Percentiles rank a stretch among this genome's conserved stretches.
Evolutionary conservation across 92 coral and sea anemone genomes (phyloP).

Genomic region (Porites lobata): DNA sequence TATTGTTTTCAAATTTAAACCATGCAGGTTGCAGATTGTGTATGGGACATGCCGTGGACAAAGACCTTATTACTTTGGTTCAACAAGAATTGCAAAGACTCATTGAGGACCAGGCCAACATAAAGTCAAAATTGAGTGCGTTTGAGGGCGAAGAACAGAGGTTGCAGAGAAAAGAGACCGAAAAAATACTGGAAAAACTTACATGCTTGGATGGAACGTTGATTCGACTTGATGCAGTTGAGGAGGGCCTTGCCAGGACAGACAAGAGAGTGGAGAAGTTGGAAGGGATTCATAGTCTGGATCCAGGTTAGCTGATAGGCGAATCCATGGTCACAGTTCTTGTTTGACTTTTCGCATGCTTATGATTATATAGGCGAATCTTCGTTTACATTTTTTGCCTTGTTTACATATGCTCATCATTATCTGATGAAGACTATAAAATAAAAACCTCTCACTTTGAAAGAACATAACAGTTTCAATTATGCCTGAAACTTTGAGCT

Average conservation of each 20-base stretch:
- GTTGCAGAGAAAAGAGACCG: background rate
- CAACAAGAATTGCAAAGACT: background rate
- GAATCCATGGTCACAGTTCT: no score
- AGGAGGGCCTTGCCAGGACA: background rate
- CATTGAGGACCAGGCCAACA: background rate
- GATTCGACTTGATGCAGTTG: background rate
- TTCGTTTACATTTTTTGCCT: no score
- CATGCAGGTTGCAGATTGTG: constrained; percentile 2
- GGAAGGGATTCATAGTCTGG: no score
- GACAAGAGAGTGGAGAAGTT: background rate
- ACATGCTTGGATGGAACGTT: background rate
- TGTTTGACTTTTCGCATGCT: no score
- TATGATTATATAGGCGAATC: no score
- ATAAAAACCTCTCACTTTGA: no score
- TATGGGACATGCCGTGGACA: constrained; percentile 18
- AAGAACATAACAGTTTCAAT: no score
- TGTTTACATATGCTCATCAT: no score
- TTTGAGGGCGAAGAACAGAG: background rate
- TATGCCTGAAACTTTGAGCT: no score
- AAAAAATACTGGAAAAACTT: background rate
- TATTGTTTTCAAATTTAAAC: no score
- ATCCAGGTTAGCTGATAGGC: no score
- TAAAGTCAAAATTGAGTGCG: background rate
- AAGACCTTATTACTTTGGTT: constrained; percentile 2
- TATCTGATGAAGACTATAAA: no score